Evolutionary conservation across 2,113 vertebrate genomes (phyloP).

Genomic region (Hypocryptadius cinnamomeus): DNA sequence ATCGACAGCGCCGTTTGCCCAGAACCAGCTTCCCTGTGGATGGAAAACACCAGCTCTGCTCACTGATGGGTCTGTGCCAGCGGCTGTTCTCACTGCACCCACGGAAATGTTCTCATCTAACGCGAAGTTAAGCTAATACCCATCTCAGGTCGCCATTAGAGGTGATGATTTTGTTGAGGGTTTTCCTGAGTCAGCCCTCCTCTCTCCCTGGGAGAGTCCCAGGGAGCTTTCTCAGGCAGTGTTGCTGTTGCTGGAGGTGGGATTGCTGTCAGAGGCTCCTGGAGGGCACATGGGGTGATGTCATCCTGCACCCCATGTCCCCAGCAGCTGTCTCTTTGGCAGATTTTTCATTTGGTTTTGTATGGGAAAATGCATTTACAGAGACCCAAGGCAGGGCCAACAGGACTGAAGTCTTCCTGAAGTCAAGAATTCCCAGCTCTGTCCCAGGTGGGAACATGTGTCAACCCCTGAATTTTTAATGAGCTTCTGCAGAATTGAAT

Average conservation of each 20-base stretch:
- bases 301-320: not conserved
- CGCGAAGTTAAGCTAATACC: not conserved
- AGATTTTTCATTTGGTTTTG: not conserved
- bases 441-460: rapidly evolving
- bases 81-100: not conserved
- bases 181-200: not conserved
- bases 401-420: not conserved
- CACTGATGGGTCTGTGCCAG: not conserved
- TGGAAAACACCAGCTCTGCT: not conserved
- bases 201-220: not conserved
- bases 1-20: not conserved
- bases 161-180: not conserved
- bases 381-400: not conserved
- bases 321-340: not conserved
- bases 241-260: not conserved
- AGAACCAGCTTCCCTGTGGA: no score
- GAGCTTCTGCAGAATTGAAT: not conserved
- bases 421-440: not conserved
- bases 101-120: not conserved
- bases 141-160: not conserved
- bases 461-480: not conserved
- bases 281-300: rapidly evolving
- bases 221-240: not conserved
- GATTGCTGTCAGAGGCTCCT: not conserved
- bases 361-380: not conserved